A percentile compares a stretch with the other conserved stretches of the same genome.
Conservation (phyloP, 2,888 invertebrate genomes). For the Charanyca ferruginea region DNA sequence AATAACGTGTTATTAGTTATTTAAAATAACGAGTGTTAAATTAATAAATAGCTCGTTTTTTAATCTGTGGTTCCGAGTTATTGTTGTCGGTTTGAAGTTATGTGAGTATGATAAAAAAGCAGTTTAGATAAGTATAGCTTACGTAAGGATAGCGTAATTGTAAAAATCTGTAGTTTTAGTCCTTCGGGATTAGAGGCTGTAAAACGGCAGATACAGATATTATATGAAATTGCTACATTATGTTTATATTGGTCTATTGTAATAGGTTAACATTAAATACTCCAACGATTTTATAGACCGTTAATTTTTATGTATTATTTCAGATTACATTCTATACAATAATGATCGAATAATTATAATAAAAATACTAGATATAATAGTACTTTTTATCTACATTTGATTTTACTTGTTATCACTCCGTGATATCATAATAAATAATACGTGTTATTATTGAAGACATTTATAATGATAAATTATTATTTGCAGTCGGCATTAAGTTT, state of each 20-base stretch:
- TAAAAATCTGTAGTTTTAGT: slow-evolving; percentile 69
- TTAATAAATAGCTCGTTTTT: slow-evolving; percentile 68
- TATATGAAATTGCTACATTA: neutral
- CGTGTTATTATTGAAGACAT: too few species aligned
- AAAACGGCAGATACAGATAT: neutral
- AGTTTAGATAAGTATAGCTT: slow-evolving; percentile 81
- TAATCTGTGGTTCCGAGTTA: slow-evolving; percentile 79
- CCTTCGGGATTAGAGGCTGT: slow-evolving; percentile 27
- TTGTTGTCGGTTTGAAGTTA: slow-evolving; percentile 72
- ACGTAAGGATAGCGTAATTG: slow-evolving; percentile 82
- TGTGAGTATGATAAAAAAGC: slow-evolving; percentile 83
- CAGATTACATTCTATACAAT: neutral
- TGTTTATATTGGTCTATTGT: neutral
- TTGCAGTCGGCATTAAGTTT: too few species aligned
- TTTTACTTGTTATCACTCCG: neutral
- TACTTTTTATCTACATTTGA: too few species aligned
- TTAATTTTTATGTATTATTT: neutral
- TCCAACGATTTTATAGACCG: neutral
- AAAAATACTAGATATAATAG: too few species aligned
- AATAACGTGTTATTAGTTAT: slow-evolving; percentile 83
- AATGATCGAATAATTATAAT: neutral
- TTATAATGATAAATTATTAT: too few species aligned
- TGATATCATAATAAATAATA: too few species aligned
- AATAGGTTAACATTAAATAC: neutral
- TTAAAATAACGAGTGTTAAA: slow-evolving; percentile 69